Evolutionary conservation across 2,888 invertebrate genomes (phyloP), one percentile per base, ranked within the genome.

Genomic region (Taenaris catops): DNA sequence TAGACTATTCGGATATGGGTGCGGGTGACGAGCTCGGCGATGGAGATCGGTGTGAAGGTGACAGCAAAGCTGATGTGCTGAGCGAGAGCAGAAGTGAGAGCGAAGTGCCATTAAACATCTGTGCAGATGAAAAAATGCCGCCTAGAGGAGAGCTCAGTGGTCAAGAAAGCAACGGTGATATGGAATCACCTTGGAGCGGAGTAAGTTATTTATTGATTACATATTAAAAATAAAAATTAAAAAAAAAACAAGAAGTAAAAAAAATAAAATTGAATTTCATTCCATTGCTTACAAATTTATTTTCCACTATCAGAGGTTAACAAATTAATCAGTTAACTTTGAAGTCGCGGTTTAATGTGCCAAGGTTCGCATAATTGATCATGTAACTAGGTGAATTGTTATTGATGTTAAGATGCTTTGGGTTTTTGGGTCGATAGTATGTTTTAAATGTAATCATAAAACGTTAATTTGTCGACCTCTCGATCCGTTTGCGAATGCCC

Each of bases 71-170:
- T 7, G 81, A 81, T 26, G 70, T 81, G 40, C 48, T 81, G 41
- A 74, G 73, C 34, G 79, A 78, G 49, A 58, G 67, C 17, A 55
- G 70, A 7, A 76, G 78, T 41, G 71, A 72, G 11, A 58, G 66
- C 3, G 79, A 71, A 39, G 63, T 70, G 8, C 65, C 76, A 14
- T 58, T 94, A 25, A 93, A 94, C 62, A 95, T 96, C 55, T 90
- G 94, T 51, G 92, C 95, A 0, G 95, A 96, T 59, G 96, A 96
- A 69, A 91, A 92, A 48, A 95, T 96, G 94, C 95, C 96, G 18
- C 92, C 95, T 0, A 90, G 94, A 44, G 95, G 95, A 1, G 96
- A 96, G 73, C 88, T 96, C 21, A 95, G 94, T 6, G 95, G 94
- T 7, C 95, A 95, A 65, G 96, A 95, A 64, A 94, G 94, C 73